phyloP scores from a whole-genome alignment of 2,797 vertebrate genomes.

The Okamejei kenojei region DNA sequence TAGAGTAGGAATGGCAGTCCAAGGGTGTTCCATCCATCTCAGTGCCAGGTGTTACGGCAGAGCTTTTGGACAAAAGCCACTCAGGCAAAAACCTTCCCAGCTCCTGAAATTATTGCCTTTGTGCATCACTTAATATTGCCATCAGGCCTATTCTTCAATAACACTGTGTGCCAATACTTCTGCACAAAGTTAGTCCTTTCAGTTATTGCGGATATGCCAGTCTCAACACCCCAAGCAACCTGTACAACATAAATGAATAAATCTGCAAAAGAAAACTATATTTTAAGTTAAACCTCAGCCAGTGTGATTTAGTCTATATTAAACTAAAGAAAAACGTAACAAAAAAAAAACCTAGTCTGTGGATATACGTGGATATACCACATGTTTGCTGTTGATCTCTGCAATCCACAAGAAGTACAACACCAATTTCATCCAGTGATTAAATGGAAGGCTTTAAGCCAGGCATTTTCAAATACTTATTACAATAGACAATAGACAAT shows the following conservation, averaged over 20 bases:
- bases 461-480: too few relatives aligned
- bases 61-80: not conserved
- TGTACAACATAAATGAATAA: too few relatives aligned
- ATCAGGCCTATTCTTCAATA: not conserved
- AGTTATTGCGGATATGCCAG: not conserved
- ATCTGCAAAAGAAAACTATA: too few relatives aligned
- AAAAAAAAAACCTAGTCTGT: too few relatives aligned
- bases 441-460: not conserved
- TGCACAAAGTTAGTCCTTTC: not conserved
- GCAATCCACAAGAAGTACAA: not conserved
- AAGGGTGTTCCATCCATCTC: not conserved
- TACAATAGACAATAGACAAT: too few relatives aligned
- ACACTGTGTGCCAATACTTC: not conserved
- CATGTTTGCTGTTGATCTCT: not conserved
- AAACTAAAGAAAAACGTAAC: too few relatives aligned
- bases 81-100: not conserved
- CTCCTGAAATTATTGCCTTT: not conserved
- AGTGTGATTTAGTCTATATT: not conserved
- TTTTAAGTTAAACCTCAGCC: not conserved
- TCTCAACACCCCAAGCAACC: not conserved
- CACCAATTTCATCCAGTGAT: not conserved
- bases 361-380: not conserved
- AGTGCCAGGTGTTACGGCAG: not conserved
- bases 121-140: not conserved
- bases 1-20: too few relatives aligned